Base-by-base conservation (phyloP, 1,140 invertebrate species). In the Drosophila athabasca region DNA sequence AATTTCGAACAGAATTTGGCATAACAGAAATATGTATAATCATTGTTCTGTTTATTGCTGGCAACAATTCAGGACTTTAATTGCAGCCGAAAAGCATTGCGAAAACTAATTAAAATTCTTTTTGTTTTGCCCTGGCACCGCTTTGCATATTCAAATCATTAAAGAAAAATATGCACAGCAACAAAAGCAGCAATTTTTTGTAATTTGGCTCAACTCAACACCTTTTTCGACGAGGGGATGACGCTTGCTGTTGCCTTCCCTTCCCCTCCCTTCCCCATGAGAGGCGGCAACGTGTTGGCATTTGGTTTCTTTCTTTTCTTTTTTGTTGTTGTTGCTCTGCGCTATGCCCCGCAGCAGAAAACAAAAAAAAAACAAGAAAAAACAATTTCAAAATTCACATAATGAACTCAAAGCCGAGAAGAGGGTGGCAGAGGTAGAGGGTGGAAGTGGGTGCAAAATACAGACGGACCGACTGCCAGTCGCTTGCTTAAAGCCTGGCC, bases 101-200 rank as follows among this genome's bases (percentile, higher is more conserved):
- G 35, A 70, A 78, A 85, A 87, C 78, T 75, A 79, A 87, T 87
- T 87, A 78, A 82, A 87, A 87, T 79, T 84, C 67, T 80, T 84
- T 67, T 85, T 66, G 48, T 45, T 39, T 39, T 68, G 48, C 31
- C 52, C 51, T 66, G 52, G 8, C 48, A 4, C 19, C 62, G 45
- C 48, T 66, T 71, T 64, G 65, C 66, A 58, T 82, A 76, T 76
- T 76, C 52, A 52, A 68, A 83, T 57, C 79, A 87, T 88, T 87
- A 79, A 70, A 85, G 76, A 69, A 58, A 75, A 68, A 76, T 39
- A 39, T 61, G 51, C 62, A 39, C 55, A 54, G 29, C 29, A 64
- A 62, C 50, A 68, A 75, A 19, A 66, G 55, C 59, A 67, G 29
- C 55, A 62, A 58, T 59, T 55, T 76, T 77, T 67, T 68, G 57